phyloP scores from a whole-genome alignment of 2,888 invertebrate species.

The Copidosoma aretas region DNA sequence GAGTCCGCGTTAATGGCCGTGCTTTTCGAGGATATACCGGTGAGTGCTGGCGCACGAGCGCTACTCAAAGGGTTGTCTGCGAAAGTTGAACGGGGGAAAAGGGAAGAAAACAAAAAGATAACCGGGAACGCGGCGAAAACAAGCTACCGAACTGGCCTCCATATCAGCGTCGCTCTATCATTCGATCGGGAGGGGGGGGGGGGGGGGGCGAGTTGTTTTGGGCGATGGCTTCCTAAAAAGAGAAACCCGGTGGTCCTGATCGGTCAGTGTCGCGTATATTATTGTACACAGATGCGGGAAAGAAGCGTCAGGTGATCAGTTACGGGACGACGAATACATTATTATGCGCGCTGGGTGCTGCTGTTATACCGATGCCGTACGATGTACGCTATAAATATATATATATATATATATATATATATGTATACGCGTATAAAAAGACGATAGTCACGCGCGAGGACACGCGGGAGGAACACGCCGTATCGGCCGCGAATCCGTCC shows the following conservation, averaged over 20 bases:
- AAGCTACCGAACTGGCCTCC: conserved; percentile 48
- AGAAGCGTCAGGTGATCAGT: conserved; percentile 34
- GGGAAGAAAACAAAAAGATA: no score
- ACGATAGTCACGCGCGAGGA: not conserved
- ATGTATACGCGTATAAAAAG: no score
- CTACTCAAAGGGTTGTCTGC: conserved; percentile 37
- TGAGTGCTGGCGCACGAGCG: conserved; percentile 7
- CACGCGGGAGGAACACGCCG: conserved; percentile 4
- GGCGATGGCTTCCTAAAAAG: conserved; percentile 40
- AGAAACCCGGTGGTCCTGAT: conserved; percentile 45
- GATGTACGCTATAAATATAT: no score
- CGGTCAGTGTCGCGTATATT: conserved; percentile 30
- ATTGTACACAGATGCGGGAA: conserved; percentile 3
- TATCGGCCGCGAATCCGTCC: conserved; percentile 42
- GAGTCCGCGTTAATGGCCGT: conserved; percentile 33
- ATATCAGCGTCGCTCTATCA: conserved; percentile 31
- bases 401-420: no score
- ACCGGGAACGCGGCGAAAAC: conserved; percentile 25
- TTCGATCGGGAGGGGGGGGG: not conserved
- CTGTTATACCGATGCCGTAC: not conserved
- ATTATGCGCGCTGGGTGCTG: conserved; percentile 16
- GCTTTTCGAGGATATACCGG: no score
- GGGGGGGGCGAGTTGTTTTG: conserved; percentile 15
- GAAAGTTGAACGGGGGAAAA: no score
- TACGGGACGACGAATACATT: conserved; percentile 39